phyloP scores from a whole-genome alignment of 2,888 invertebrate genomes.

The Agrenia bidenticulata region DNA sequence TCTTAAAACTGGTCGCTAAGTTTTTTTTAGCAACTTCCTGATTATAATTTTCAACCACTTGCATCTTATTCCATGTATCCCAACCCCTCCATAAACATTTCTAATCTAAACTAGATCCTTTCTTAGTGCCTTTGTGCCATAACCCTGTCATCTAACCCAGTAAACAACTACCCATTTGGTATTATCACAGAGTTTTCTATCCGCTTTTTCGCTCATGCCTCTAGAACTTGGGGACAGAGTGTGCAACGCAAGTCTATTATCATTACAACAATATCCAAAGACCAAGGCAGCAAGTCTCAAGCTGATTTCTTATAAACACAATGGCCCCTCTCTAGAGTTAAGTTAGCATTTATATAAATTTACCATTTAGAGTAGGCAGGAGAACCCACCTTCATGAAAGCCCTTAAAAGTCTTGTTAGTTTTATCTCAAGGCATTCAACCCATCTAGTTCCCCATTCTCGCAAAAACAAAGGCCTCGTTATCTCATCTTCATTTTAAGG shows the following conservation, averaged over 20 bases:
- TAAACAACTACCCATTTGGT: slow-evolving; percentile 14
- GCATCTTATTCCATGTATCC: not conserved
- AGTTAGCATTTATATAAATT: not conserved
- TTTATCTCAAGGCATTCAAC: slow-evolving; percentile 9
- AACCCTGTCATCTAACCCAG: slow-evolving; percentile 15
- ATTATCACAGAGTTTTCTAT: not conserved
- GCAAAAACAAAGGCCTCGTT: slow-evolving; percentile 10
- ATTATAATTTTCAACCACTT: slow-evolving; percentile 8
- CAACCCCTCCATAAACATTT: slow-evolving; percentile 9
- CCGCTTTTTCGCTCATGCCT: not conserved
- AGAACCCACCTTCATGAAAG: not conserved
- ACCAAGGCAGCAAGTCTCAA: too few relatives aligned
- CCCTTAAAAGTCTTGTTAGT: slow-evolving; percentile 7
- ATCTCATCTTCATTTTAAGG: slow-evolving; percentile 11
- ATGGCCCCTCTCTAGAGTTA: not conserved
- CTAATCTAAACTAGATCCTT: slow-evolving; percentile 16
- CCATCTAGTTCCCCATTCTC: not conserved
- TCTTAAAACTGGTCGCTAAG: too few relatives aligned
- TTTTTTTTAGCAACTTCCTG: too few relatives aligned
- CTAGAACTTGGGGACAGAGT: too few relatives aligned
- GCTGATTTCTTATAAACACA: not conserved
- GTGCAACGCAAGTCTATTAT: too few relatives aligned
- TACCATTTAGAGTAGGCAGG: too few relatives aligned
- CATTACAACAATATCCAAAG: too few relatives aligned
- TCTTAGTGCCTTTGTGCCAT: not conserved